Conservation (phyloP, 2,888 invertebrate species). For the Uloborus plumipes region DNA sequence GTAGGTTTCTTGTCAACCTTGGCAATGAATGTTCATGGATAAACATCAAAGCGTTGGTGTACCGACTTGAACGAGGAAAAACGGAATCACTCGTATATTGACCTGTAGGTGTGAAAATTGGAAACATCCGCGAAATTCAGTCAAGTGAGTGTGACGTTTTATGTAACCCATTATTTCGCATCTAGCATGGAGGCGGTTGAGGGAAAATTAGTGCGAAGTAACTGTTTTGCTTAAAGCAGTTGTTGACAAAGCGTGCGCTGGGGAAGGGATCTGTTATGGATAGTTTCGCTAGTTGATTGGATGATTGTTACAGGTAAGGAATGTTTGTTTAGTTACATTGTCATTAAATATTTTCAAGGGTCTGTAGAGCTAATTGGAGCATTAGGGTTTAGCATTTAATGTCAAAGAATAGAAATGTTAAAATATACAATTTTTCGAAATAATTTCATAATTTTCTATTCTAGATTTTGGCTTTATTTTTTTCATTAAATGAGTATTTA, state of each 20-base stretch:
- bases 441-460: no score
- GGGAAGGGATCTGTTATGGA: background rate
- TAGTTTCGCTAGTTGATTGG: conserved; percentile 16
- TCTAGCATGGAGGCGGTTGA: background rate
- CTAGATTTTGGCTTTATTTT: no score
- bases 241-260: conserved; percentile 18
- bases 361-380: no score
- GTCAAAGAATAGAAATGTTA: no score
- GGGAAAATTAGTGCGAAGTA: no score
- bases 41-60: conserved; percentile 47
- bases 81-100: background rate
- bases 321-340: background rate
- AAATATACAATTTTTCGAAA: no score
- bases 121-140: conserved; percentile 38
- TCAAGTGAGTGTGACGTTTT: conserved; percentile 4
- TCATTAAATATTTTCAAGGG: no score
- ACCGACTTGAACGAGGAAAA: conserved; percentile 12
- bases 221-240: no score
- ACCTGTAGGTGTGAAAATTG: conserved; percentile 35
- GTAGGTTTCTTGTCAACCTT: conserved; percentile 33
- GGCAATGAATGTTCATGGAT: background rate
- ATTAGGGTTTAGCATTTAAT: no score
- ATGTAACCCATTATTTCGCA: background rate
- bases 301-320: conserved; percentile 18
- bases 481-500: no score